These are phyloP conservation scores for Sarcophilus harrisii DNA, from an alignment of 2,797 vertebrate genomes.

Conservation along the genomic window DNA sequence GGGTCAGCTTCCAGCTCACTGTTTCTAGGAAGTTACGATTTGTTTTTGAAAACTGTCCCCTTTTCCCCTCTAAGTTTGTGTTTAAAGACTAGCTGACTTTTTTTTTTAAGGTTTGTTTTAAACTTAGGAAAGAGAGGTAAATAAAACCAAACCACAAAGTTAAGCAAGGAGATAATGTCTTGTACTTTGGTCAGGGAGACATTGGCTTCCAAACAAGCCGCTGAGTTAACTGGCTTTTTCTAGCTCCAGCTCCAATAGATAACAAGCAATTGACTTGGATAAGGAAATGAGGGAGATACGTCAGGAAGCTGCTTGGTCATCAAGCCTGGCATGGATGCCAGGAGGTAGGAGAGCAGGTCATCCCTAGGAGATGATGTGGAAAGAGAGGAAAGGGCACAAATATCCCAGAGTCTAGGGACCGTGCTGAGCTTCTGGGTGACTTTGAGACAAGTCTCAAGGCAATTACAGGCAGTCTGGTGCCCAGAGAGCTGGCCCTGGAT, in stretches of 20 bases:
- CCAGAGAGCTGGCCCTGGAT: background rate
- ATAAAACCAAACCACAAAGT: rapidly evolving
- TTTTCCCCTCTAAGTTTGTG: background rate
- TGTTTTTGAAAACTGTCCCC: background rate
- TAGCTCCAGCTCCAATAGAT: background rate
- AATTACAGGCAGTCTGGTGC: background rate
- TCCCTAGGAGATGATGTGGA: background rate
- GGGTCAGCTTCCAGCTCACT: rapidly evolving
- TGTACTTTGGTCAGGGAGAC: background rate
- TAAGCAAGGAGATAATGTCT: background rate
- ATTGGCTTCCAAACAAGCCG: background rate
- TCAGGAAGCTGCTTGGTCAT: background rate
- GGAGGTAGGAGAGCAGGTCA: background rate
- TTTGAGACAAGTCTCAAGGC: background rate
- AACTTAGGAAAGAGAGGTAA: background rate
- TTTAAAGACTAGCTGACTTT: background rate
- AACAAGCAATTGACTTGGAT: background rate
- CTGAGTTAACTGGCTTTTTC: background rate
- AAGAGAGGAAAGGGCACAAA: background rate
- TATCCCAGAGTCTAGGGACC: background rate
- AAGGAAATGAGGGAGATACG: background rate
- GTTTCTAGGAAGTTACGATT: background rate
- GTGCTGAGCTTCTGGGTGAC: background rate
- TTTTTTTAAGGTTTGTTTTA: background rate
- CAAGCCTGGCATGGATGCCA: background rate